These are phyloP conservation scores for Takifugu rubripes DNA, from an alignment of 2,797 vertebrate species.

Conservation along the genomic window DNA sequence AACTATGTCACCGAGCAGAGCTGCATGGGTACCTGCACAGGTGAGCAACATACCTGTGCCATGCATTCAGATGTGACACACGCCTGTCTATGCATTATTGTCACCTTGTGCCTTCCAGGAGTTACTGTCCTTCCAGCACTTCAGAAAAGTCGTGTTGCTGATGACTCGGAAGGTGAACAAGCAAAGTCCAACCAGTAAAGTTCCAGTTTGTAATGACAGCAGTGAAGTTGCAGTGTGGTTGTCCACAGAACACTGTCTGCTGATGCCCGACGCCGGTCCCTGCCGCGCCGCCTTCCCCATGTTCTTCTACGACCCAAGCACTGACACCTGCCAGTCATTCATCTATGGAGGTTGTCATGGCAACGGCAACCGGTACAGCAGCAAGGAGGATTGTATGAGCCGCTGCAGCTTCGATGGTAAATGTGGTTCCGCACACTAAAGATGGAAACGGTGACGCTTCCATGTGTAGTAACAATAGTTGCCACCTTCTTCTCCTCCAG, in stretches of 20 bases:
- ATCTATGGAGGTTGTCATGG: conserved; percentile 69
- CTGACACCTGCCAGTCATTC: conserved; percentile 53
- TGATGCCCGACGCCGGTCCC: conserved; percentile 52
- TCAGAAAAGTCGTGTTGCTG: not conserved
- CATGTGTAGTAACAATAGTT: no score
- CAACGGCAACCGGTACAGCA: conserved; percentile 64
- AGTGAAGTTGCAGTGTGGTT: not conserved
- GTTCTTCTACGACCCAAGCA: conserved; percentile 40
- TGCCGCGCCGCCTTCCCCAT: conserved; percentile 68
- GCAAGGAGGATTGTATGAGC: conserved; percentile 53
- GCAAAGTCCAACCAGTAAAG: not conserved
- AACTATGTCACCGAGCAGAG: conserved; percentile 56
- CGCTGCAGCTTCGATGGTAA: conserved; percentile 43
- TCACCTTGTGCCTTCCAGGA: conserved; percentile 9
- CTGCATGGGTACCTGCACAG: conserved; percentile 61
- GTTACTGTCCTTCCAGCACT: conserved; percentile 27
- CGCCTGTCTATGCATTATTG: not conserved
- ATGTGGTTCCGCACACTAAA: not conserved
- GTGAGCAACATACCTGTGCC: conserved; percentile 12
- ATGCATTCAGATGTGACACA: not conserved
- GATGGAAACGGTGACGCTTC: not conserved
- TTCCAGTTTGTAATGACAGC: not conserved
- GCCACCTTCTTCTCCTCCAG: conserved; percentile 20
- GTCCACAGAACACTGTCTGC: conserved; percentile 66
- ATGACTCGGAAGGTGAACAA: not conserved